These are phyloP conservation scores for Trachelus iudaicus DNA, from an alignment of 2,888 invertebrate species.

Conservation along the genomic window DNA sequence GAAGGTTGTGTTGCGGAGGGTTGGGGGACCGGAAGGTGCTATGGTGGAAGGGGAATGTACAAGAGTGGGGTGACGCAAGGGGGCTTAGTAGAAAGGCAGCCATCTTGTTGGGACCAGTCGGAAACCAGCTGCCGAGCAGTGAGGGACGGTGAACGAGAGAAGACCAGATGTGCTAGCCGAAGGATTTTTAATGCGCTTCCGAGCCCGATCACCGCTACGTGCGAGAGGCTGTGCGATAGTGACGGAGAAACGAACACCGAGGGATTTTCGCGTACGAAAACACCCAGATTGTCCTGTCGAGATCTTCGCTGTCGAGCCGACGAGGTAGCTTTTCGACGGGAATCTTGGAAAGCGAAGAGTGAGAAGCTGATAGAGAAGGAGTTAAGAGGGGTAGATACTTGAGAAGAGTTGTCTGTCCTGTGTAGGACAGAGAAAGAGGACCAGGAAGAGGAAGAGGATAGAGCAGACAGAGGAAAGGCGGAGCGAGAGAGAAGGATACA, in stretches of 20 bases:
- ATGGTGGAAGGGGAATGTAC: background rate
- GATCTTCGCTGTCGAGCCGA: constrained; percentile 29
- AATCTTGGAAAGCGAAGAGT: constrained; percentile 13
- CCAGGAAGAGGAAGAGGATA: constrained; percentile 9
- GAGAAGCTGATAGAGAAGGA: constrained; percentile 10
- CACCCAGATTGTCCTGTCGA: constrained; percentile 27
- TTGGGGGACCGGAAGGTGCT: constrained; percentile 6
- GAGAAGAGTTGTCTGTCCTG: constrained; percentile 6
- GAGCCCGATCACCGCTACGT: constrained; percentile 58
- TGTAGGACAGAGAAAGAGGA: constrained; percentile 11
- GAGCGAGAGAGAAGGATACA: constrained; percentile 16
- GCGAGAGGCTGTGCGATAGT: constrained; percentile 59
- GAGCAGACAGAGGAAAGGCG: constrained; percentile 12
- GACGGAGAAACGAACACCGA: constrained; percentile 42
- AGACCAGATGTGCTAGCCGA: constrained; percentile 62
- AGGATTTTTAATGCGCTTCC: constrained; percentile 63
- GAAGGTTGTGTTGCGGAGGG: constrained; percentile 1
- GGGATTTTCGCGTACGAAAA: constrained; percentile 37
- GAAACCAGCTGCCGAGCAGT: constrained; percentile 65
- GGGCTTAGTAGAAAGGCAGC: constrained; percentile 35
- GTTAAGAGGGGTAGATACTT: constrained; percentile 2
- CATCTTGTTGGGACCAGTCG: constrained; percentile 55
- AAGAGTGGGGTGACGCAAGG: constrained; percentile 32
- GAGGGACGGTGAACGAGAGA: constrained; percentile 59
- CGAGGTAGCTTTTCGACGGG: constrained; percentile 13